Evolutionary conservation across 2,113 vertebrate species (phyloP), one percentile per base, ranked within the genome.

Genomic region (Bungarus multicinctus): DNA sequence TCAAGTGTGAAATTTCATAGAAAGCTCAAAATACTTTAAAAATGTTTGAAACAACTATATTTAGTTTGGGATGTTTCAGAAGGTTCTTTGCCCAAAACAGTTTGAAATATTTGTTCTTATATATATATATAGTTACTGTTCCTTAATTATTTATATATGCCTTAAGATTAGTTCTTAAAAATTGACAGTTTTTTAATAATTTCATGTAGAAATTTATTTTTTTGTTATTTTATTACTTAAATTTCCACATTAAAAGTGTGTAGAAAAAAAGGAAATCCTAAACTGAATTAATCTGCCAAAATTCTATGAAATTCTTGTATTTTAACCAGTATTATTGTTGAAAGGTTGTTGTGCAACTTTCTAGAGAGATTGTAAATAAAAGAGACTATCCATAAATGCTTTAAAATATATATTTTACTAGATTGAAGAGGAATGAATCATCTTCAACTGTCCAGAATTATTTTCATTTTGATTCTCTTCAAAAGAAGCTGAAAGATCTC

Each of bases 401-500:
- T 93, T 94, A 23, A 39, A 20, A 39, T 74, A 1, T 34, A 93
- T 81, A 90, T 4, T 0, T 64, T 94, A 39, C 54, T 96, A 99
- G 99, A 92, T 93, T 99, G 93, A 98, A 98, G 94, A 98, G 98
- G 57, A 99, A 98, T 94, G 99, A 99, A 94, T 98, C 98, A 0
- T 98, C 96, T 3, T 97, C 98, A 93, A 98, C 98, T 0, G 97
- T 98, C 89, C 99, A 99, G 96, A 98, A 96, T 90, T 98, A 98
- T 96, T 99, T 99, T 95, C 99, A 99, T 50, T 94, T 99, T 97
- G 99, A 99, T 94, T 99, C 98, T 3, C 98, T 99, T 94, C 99
- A 99, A 92, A 99, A 99, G 98, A 99, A 99, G 95, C 98, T 99
- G 69, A 99, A 99, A 97, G 99, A 99, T 95, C 98, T 99, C 12